Conservation (phyloP, 2,113 vertebrate species). For the Corapipo altera region DNA sequence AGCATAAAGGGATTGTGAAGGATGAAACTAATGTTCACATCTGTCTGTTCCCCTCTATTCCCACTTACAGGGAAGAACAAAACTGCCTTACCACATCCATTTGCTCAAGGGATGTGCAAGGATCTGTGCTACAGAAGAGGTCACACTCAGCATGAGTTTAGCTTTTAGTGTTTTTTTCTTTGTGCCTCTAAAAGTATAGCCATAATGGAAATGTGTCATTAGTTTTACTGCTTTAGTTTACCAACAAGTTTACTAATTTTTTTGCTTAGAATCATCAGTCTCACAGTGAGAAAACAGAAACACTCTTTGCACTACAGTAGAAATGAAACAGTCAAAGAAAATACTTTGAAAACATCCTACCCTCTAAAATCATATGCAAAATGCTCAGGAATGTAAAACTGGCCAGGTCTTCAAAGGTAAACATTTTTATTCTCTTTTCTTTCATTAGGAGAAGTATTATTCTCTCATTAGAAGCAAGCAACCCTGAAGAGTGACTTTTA, state of each 20-base stretch:
- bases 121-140: neutral
- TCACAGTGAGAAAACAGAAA: neutral
- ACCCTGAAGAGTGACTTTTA: neutral
- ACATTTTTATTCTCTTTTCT: neutral
- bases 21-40: no score
- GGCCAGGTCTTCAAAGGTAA: neutral
- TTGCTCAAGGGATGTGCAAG: neutral
- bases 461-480: neutral
- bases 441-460: neutral
- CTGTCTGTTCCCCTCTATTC: no score
- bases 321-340: neutral
- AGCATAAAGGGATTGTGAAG: no score
- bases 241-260: no score
- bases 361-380: neutral
- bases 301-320: neutral
- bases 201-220: neutral
- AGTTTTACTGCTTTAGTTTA: neutral
- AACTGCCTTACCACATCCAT: no score
- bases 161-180: neutral
- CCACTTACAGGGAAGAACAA: no score
- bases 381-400: neutral
- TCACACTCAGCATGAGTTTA: accelerated
- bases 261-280: neutral
- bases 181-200: neutral
- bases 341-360: neutral